Evolutionary conservation across 2,888 invertebrate species (phyloP).

Genomic region (Euplexia lucipara): DNA sequence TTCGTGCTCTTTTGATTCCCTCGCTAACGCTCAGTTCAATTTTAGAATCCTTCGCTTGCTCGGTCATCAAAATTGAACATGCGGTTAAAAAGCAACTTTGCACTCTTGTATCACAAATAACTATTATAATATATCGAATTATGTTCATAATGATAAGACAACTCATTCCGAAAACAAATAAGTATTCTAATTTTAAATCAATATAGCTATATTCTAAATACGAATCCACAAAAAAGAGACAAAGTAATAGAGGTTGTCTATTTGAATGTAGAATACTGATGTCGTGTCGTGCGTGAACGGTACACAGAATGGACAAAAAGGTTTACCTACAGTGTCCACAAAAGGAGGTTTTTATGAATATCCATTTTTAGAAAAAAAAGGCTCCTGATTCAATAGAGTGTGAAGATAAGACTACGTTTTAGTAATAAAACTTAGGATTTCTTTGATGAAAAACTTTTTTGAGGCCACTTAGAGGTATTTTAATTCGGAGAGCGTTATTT

Average conservation of each 20-base stretch:
- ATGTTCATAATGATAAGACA: too few relatives aligned
- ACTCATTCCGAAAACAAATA: neutral
- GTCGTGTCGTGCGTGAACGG: constrained; percentile 11
- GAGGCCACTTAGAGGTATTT: constrained; percentile 31
- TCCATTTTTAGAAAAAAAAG: constrained; percentile 57
- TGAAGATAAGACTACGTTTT: constrained; percentile 64
- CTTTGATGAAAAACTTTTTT: constrained; percentile 45
- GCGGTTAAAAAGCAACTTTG: too few relatives aligned
- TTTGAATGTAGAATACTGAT: constrained; percentile 16
- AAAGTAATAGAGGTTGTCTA: constrained; percentile 8
- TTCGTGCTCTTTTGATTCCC: too few relatives aligned
- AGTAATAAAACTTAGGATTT: constrained; percentile 58
- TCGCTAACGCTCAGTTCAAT: too few relatives aligned
- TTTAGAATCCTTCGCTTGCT: too few relatives aligned
- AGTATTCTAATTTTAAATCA: constrained; percentile 19
- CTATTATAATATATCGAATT: too few relatives aligned
- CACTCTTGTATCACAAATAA: too few relatives aligned
- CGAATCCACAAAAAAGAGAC: neutral
- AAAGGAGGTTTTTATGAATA: constrained; percentile 61
- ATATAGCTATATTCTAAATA: neutral
- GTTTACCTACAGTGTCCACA: constrained; percentile 50
- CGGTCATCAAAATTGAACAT: too few relatives aligned
- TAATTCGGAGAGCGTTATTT: constrained; percentile 38
- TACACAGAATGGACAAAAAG: constrained; percentile 46
- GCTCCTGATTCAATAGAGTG: constrained; percentile 67